Base-by-base conservation (phyloP, 2,888 invertebrate species). In the Calameuta pallipes region DNA sequence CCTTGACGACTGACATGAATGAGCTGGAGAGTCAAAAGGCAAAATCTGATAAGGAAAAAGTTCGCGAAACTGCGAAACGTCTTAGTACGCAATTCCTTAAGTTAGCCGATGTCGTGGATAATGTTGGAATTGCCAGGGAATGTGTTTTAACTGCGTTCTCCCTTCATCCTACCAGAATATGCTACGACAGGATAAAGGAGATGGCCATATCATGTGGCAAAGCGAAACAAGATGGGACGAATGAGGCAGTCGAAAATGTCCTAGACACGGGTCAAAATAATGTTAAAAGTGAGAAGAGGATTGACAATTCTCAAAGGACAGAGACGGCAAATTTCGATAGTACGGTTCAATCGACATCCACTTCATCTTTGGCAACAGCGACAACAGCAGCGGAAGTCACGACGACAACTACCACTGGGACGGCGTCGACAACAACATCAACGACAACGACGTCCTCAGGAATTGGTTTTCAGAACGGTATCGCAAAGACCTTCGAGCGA, bases 91-190 rank as follows among this genome's bases (percentile, higher is more conserved):
- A 93, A 87, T 95, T 96, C 91, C 91, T 94, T 11, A 93, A 94
- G 83, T 91, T 96, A 74, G 95, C 95, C 1, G 92, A 93, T 75
- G 90, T 95, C 73, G 91, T 93, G 34, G 92, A 92, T 77, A 94
- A 95, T 87, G 91, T 93, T 34, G 93, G 94, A 31, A 93, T 96
- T 41, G 93, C 94, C 75, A 93, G 94, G 83, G 96, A 96, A 92
- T 96, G 96, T 87, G 92, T 94, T 0, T 92, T 96, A 70, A 96
- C 96, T 0, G 95, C 96, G 1, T 96, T 96, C 92, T 95, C 95
- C 74, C 92, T 96, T 76, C 94, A 95, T 86, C 96, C 96, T 4
- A 94, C 95, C 11, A 92, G 92, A 68, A 91, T 91, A 15, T 94
- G 94, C 90, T 94, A 94, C 87, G 93, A 94, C 36, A 91, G 92